phyloP scores from a whole-genome alignment of 1,140 invertebrate genomes.

The Drosophila equinoxialis region DNA sequence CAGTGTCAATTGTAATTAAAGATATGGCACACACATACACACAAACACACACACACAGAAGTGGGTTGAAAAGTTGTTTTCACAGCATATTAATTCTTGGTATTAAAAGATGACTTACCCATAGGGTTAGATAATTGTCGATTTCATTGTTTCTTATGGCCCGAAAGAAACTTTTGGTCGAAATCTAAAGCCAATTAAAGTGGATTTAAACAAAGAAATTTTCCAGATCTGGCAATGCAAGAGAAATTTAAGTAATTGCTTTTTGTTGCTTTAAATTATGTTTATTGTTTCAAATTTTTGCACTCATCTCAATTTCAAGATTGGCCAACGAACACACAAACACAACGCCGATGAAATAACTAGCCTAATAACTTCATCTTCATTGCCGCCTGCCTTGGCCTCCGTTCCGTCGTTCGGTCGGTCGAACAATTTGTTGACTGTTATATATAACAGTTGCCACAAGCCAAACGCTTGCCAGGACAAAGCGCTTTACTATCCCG shows the following conservation, averaged over 20 bases:
- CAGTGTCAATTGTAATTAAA: slow-evolving; percentile 79
- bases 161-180: too few relatives aligned
- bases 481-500: slow-evolving; percentile 57
- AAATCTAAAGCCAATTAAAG: neutral
- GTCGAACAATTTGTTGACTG: slow-evolving; percentile 62
- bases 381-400: slow-evolving; percentile 39
- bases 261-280: slow-evolving; percentile 16
- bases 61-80: neutral
- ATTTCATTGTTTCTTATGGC: too few relatives aligned
- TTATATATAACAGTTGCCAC: slow-evolving; percentile 64
- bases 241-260: slow-evolving; percentile 11
- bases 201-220: neutral
- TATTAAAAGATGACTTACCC: too few relatives aligned
- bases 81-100: neutral
- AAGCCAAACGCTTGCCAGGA: slow-evolving; percentile 45
- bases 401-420: neutral
- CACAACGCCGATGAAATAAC: slow-evolving; percentile 50
- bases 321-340: slow-evolving; percentile 7
- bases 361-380: slow-evolving; percentile 76
- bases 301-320: slow-evolving; percentile 12
- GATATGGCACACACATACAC: neutral
- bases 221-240: neutral
- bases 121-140: too few relatives aligned
- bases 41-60: too few relatives aligned
- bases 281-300: slow-evolving; percentile 6